Base-by-base conservation (phyloP, 30 jellyfish, hydroid and myxozoan species). In the Nemopilema nomurai region DNA sequence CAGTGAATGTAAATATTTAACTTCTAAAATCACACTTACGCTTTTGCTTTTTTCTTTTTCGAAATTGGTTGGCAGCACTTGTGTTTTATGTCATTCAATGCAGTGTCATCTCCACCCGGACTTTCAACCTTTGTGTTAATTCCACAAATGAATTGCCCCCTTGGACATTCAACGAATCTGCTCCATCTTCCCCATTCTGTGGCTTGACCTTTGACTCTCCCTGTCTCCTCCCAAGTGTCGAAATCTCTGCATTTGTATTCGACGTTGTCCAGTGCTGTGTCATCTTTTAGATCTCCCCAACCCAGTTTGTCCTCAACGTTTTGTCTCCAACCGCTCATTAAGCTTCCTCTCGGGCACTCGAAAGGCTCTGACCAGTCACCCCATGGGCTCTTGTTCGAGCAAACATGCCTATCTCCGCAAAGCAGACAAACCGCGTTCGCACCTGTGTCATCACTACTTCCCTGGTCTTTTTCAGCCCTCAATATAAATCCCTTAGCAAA, bases 21-120 rank as follows among this genome's bases (percentile, higher is more conserved):
- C n/a, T n/a, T n/a, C n/a, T n/a, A n/a, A n/a, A n/a, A n/a, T n/a
- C n/a, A n/a, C 13, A 26, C 81, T 71, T 71, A 32, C 80, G 27
- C 62, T 30, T 78, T 78, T 1, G 29, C 74, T 74, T 74, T 22
- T 74, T 80, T 67, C 72, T 76, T 80, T 7, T 24, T 65, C 25
- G 28, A 8, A 19, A 23, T 16, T 20, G 81, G 81, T 64, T 51
- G 7, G 24, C 92, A 83, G 87, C 92, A 83, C 23, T 63, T 25
- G 52, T 83, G 92, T 28, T 71, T 49, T 29, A 83, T 74, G 28
- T 83, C 92, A 83, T 83, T 83, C 62, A 83, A 62, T 16, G 92
- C 92, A 25, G 92, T 83, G 19, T 83, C 92, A 71, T 83, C 92
- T 26, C 87, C 87, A 21, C 32, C 86, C 0, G 92, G 92, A 24